These are phyloP conservation scores for Serilophus lunatus DNA, from an alignment of 2,113 vertebrate genomes.

Conservation along the genomic window DNA sequence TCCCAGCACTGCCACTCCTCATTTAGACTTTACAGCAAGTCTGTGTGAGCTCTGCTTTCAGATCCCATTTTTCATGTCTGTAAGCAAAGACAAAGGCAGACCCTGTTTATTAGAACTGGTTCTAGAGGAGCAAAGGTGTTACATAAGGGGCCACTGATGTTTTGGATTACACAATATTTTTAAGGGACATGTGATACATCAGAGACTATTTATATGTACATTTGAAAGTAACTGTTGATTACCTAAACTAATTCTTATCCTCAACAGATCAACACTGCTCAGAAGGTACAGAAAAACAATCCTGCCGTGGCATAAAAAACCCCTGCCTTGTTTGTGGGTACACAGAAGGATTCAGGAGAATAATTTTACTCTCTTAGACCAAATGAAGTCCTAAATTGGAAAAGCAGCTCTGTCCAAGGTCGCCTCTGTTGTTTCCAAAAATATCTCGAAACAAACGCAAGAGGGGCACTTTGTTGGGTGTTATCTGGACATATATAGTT, in stretches of 20 bases:
- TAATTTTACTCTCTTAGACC: constrained; percentile 67
- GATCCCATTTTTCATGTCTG: constrained; percentile 21
- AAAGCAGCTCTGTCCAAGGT: constrained; percentile 87
- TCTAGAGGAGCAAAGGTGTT: constrained; percentile 43
- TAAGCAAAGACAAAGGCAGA: constrained; percentile 60
- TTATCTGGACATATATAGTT: constrained; percentile 91
- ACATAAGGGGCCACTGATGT: neutral
- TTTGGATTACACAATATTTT: constrained; percentile 22
- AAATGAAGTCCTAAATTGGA: constrained; percentile 89
- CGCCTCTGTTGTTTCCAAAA: constrained; percentile 87
- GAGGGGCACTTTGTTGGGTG: constrained; percentile 88
- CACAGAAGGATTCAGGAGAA: constrained; percentile 39
- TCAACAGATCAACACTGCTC: neutral
- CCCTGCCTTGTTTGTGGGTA: neutral
- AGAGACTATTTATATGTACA: neutral
- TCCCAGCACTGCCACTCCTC: constrained; percentile 40
- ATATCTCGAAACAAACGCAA: constrained; percentile 84
- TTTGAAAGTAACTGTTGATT: constrained; percentile 34
- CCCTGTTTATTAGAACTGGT: neutral
- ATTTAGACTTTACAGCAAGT: constrained; percentile 66
- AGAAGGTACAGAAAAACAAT: neutral
- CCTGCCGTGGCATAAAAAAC: neutral
- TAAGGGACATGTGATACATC: neutral
- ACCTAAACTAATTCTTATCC: constrained; percentile 21
- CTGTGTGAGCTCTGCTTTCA: constrained; percentile 52